A percentile compares a stretch with the other conserved stretches of the same genome.
Conservation (phyloP, 2,888 invertebrate species). For the Tyria jacobaeae region DNA sequence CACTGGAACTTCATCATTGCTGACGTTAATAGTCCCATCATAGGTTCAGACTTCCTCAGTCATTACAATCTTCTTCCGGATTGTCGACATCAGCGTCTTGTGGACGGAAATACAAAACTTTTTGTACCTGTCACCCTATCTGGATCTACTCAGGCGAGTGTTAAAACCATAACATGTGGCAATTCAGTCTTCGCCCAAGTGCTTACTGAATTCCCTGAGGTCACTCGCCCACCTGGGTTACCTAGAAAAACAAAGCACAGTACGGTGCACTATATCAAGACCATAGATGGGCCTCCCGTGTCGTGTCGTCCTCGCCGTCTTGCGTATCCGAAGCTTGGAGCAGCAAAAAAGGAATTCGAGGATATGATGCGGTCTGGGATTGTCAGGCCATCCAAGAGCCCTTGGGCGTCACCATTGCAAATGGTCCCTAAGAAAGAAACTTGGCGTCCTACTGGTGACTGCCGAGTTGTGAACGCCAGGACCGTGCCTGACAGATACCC, state of each 20-base stretch:
- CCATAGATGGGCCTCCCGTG: not conserved
- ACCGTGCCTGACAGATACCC: not conserved
- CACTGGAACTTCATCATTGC: too few relatives aligned
- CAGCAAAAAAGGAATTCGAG: not conserved
- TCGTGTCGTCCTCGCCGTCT: not conserved
- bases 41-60: too few relatives aligned
- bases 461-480: not conserved
- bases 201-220: not conserved
- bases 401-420: conserved; percentile 1
- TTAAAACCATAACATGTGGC: not conserved
- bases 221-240: not conserved
- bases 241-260: not conserved
- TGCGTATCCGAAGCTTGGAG: not conserved
- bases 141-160: not conserved
- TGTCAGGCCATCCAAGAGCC: not conserved
- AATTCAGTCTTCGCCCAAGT: not conserved
- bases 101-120: too few relatives aligned
- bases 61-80: too few relatives aligned
- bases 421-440: not conserved
- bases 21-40: too few relatives aligned
- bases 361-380: not conserved
- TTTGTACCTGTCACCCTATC: too few relatives aligned
- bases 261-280: not conserved
- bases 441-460: not conserved
- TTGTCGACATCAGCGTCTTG: too few relatives aligned